These are phyloP conservation scores for Protonemura montana DNA, from an alignment of 2,888 invertebrate genomes.

Conservation along the genomic window DNA sequence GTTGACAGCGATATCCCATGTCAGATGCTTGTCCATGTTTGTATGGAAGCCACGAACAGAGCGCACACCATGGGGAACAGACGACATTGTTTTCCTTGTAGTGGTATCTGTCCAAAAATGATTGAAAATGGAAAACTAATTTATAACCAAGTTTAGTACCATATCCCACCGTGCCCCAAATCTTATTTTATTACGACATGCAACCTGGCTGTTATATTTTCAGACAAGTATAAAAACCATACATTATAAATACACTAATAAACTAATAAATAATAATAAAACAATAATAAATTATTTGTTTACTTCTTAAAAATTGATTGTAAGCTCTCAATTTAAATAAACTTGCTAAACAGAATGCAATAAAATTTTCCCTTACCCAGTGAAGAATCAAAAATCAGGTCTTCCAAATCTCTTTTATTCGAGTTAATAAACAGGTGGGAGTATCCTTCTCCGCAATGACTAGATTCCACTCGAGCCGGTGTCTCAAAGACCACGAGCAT, in stretches of 20 bases:
- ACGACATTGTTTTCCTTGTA: slow-evolving; percentile 66
- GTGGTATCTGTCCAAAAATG: slow-evolving; percentile 58
- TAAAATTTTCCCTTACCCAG: slow-evolving; percentile 40
- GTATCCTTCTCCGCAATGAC: slow-evolving; percentile 41
- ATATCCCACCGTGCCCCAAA: no score
- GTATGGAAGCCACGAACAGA: slow-evolving; percentile 74
- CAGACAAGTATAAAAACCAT: no score
- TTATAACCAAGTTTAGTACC: neutral
- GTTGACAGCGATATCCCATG: slow-evolving; percentile 20
- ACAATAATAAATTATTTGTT: no score
- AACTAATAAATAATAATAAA: no score
- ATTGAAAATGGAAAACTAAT: neutral
- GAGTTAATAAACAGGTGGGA: slow-evolving; percentile 25
- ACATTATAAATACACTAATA: no score
- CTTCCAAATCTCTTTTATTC: slow-evolving; percentile 33
- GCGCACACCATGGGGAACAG: slow-evolving; percentile 80
- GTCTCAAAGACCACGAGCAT: slow-evolving; percentile 40
- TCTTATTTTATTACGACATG: no score
- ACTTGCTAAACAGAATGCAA: neutral
- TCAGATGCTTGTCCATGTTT: slow-evolving; percentile 55
- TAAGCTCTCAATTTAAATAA: no score
- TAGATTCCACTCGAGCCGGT: slow-evolving; percentile 35
- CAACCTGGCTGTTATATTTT: no score
- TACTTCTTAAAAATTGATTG: no score
- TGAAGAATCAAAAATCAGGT: slow-evolving; percentile 45